phyloP scores from a whole-genome alignment of 2,888 invertebrate genomes.

The Lamellibrachia satsuma region DNA sequence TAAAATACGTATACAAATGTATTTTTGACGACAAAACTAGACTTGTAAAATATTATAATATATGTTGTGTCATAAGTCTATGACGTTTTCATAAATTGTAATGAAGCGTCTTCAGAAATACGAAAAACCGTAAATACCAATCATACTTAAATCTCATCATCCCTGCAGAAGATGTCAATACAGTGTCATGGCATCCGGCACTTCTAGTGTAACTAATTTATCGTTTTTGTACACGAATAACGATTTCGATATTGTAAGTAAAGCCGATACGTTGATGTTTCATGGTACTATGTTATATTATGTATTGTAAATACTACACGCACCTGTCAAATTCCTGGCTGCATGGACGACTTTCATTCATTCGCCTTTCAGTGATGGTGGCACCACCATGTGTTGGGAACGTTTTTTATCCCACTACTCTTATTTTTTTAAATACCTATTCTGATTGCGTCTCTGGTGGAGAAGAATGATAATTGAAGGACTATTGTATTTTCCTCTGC shows the following conservation, averaged over 20 bases:
- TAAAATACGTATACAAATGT: constrained; percentile 3
- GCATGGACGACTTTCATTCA: neutral
- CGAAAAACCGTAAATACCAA: neutral
- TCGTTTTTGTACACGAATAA: constrained; percentile 28
- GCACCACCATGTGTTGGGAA: neutral
- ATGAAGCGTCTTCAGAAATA: neutral
- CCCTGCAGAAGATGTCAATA: constrained; percentile 35
- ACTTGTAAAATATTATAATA: neutral
- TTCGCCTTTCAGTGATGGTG: neutral
- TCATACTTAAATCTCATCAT: constrained; percentile 18
- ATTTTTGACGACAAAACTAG: neutral
- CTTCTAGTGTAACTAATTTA: constrained; percentile 27
- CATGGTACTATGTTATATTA: neutral
- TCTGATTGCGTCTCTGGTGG: neutral
- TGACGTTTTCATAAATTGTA: neutral
- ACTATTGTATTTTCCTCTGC: neutral
- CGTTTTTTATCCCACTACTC: neutral
- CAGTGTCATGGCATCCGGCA: constrained; percentile 32
- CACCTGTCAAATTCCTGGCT: neutral
- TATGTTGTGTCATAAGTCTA: neutral
- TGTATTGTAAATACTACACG: neutral
- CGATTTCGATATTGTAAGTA: constrained; percentile 31
- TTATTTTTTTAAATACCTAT: neutral
- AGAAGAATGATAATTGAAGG: neutral
- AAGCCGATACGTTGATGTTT: constrained; percentile 3